Evolutionary conservation across 2,113 vertebrate species (phyloP), one percentile per base, ranked within the genome.

Genomic region (Sula dactylatra): DNA sequence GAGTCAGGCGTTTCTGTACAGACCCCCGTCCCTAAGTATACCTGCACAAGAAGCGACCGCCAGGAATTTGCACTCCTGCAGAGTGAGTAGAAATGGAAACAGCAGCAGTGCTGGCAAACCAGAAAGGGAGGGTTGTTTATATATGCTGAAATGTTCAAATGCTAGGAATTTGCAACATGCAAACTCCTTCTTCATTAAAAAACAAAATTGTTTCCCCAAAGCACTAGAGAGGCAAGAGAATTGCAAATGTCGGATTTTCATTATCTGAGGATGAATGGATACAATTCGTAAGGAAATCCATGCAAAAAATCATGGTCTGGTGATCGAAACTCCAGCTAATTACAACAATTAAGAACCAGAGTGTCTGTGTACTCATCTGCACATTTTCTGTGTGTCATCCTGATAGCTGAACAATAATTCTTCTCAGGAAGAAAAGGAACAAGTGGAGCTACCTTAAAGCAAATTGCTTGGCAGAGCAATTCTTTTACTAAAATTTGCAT

Each of bases 281-380:
- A 74, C 0, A 10, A 86, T 71, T 70, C 0, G 0, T 70, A 80
- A 88, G 27, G 61, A 93, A 86, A 96, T 36, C 49, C 83, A 58
- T 0, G 8, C 81, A 88, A 90, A 90, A 94, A 94, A 93, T 76
- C 73, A 77, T 13, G 58, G 65, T 69, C 77, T 84, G 73, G 61
- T 79, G 91, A 91, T 80, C 0, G 7, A 95, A 94, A 85, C 64
- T 66, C 70, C 62, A 94, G 16, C 81, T 96, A 92, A 97, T 95
- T 55, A 58, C 70, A 87, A 50, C 87, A 83, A 55, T 86, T 93
- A 92, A 92, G 73, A 83, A 40, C 4, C 38, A 78, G 78, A 69
- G 70, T 55, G 78, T 38, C 81, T 91, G 65, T 71, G 62, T 79
- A 24, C 67, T 94, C 83, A 79, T 96, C 88, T 81, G 86, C 66